Evolutionary conservation across 2,888 invertebrate species (phyloP).

Genomic region (Stenotaenia linearis): DNA sequence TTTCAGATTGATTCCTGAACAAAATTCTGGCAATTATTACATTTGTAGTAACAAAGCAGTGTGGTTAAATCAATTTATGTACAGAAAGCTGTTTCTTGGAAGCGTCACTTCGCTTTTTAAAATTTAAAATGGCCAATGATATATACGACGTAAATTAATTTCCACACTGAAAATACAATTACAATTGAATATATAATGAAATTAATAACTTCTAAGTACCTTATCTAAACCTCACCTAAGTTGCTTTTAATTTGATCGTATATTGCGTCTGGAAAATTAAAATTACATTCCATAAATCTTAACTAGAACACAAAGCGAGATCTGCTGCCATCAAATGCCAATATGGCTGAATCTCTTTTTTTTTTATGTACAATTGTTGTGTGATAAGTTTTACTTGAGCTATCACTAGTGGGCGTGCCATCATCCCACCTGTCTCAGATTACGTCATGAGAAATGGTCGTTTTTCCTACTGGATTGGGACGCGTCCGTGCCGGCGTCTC

Average conservation of each 20-base stretch:
- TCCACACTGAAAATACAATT: too few species aligned
- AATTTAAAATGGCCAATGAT: too few species aligned
- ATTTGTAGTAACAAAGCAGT: too few species aligned
- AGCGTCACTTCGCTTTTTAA: too few species aligned
- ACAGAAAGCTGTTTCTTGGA: too few species aligned
- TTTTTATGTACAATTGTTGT: neutral
- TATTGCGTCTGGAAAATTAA: neutral
- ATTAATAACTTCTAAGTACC: neutral
- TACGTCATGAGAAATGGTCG: slow-evolving; percentile 21
- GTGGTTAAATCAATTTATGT: too few species aligned
- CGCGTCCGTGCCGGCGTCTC: slow-evolving; percentile 10
- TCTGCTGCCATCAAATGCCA: too few species aligned
- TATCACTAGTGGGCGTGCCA: neutral
- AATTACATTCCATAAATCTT: neutral
- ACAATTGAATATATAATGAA: too few species aligned
- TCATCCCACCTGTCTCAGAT: slow-evolving; percentile 12
- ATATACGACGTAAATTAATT: too few species aligned
- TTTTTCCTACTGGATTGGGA: slow-evolving; percentile 19
- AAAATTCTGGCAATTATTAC: too few species aligned
- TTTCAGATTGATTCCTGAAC: too few species aligned
- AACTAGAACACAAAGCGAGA: too few species aligned
- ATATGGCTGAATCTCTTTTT: neutral
- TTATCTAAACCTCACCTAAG: neutral
- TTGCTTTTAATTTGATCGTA: neutral
- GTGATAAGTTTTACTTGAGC: neutral